These are phyloP conservation scores for Phataginus tetradactyla DNA, from an alignment of 2,797 vertebrate species.

Conservation along the genomic window DNA sequence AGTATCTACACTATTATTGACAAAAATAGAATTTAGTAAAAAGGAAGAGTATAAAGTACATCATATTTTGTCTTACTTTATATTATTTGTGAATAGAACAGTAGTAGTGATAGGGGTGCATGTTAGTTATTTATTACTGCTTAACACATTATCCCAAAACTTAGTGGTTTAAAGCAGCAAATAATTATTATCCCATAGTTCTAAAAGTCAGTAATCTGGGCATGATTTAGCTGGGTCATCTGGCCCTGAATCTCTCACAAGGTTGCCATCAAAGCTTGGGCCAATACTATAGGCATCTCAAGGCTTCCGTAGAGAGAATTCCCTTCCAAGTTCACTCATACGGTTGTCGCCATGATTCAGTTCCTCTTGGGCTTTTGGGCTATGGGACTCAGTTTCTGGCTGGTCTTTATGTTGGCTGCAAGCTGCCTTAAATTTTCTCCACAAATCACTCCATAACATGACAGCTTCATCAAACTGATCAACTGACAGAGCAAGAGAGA, in stretches of 20 bases:
- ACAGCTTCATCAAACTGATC: not conserved
- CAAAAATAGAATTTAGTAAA: not conserved
- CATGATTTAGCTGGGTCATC: not conserved
- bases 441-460: not conserved
- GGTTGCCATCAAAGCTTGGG: not conserved
- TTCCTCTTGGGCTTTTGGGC: not conserved
- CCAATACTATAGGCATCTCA: not conserved
- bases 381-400: not conserved
- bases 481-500: not conserved
- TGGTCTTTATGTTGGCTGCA: not conserved
- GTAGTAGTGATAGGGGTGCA: not conserved
- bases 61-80: not conserved
- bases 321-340: not conserved
- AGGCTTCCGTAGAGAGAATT: not conserved
- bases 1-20: not conserved
- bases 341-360: not conserved
- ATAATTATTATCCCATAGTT: not conserved
- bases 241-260: not conserved
- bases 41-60: not conserved
- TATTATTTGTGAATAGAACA: not conserved
- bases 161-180: not conserved
- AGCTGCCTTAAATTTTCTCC: not conserved
- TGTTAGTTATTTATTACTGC: not conserved
- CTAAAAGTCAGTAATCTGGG: not conserved
- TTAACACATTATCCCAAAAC: not conserved